These are phyloP conservation scores for Pammene fasciana DNA, from an alignment of 2,888 invertebrate species.

Conservation along the genomic window DNA sequence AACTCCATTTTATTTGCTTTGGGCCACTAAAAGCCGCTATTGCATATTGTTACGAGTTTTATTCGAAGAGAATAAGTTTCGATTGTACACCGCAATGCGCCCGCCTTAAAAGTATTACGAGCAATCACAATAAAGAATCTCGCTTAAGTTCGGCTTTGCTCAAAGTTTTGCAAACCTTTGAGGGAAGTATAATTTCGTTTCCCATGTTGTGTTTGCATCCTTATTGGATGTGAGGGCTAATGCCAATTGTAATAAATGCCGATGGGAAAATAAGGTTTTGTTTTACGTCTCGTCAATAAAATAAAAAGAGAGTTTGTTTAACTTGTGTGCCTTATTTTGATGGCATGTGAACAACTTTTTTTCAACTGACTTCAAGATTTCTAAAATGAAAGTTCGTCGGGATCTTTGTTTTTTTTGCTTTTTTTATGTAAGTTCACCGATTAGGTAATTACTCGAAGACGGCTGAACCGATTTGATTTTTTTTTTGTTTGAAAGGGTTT, in stretches of 20 bases:
- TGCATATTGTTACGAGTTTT: conserved; percentile 68
- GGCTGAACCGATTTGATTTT: too few species aligned
- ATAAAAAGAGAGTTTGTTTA: conserved; percentile 3
- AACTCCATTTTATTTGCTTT: conserved; percentile 49
- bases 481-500: too few species aligned
- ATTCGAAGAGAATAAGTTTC: conserved; percentile 67
- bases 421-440: too few species aligned
- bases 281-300: not conserved
- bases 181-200: conserved; percentile 42
- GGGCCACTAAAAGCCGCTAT: conserved; percentile 51
- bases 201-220: conserved; percentile 38
- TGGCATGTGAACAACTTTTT: too few species aligned
- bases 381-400: too few species aligned
- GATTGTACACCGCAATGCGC: conserved; percentile 72
- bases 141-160: conserved; percentile 58
- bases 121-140: conserved; percentile 66
- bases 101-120: conserved; percentile 64
- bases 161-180: conserved; percentile 49
- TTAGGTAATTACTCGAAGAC: too few species aligned
- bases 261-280: conserved; percentile 3
- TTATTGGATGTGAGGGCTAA: conserved; percentile 29
- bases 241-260: conserved; percentile 10
- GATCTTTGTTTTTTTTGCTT: too few species aligned
- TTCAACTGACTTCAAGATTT: too few species aligned
- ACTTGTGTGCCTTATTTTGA: too few species aligned